Evolutionary conservation across 2,113 vertebrate genomes (phyloP).

Genomic region (Emberiza fucata): DNA sequence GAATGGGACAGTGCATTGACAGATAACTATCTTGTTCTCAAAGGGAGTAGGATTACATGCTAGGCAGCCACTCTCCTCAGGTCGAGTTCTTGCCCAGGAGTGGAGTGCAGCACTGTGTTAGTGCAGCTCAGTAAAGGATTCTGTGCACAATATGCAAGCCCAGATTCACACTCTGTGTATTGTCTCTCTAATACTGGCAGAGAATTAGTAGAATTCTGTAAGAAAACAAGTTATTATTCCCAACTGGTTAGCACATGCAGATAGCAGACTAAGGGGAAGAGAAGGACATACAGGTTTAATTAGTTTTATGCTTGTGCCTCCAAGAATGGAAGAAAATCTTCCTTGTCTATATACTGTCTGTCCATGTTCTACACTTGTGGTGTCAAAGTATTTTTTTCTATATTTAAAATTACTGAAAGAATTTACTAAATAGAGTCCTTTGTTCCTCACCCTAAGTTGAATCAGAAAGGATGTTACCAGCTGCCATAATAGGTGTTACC

Average conservation of each 20-base stretch:
- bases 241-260: not conserved
- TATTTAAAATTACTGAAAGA: not conserved
- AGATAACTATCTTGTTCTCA: not conserved
- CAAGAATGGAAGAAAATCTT: not conserved
- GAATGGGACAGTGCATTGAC: not conserved
- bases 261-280: not conserved
- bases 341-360: not conserved
- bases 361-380: not conserved
- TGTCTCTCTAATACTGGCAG: not conserved
- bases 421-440: not conserved
- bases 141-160: not conserved
- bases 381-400: not conserved
- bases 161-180: not conserved
- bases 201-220: not conserved
- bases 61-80: not conserved
- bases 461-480: not conserved
- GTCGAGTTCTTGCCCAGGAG: not conserved
- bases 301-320: not conserved
- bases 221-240: not conserved
- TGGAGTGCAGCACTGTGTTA: not conserved
- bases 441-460: not conserved
- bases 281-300: not conserved
- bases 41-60: not conserved
- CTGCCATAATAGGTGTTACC: not conserved
- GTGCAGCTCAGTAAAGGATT: not conserved